These are phyloP conservation scores for Manduca sexta DNA, from an alignment of 1,140 invertebrate species.

Conservation along the genomic window DNA sequence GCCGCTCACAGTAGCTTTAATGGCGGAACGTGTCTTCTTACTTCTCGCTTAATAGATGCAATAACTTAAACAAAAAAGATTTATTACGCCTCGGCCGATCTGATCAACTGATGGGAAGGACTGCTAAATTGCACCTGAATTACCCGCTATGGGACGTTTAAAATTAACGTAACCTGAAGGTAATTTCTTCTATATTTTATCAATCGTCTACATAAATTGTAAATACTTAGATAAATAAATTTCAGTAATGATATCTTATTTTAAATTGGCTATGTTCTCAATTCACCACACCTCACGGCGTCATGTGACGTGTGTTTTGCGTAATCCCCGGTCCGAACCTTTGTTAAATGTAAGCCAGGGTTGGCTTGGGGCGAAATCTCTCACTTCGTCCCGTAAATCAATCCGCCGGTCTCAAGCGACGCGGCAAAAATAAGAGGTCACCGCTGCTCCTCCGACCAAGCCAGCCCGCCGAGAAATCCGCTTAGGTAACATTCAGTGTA, in stretches of 20 bases:
- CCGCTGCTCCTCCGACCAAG: conserved; percentile 17
- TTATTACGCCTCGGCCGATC: conserved; percentile 31
- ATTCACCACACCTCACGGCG: conserved; percentile 40
- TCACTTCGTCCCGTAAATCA: conserved; percentile 61
- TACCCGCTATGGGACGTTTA: neutral
- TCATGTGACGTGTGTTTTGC: conserved; percentile 43
- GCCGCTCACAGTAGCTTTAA: conserved; percentile 50
- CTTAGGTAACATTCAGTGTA: conserved; percentile 12
- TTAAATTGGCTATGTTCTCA: conserved; percentile 14
- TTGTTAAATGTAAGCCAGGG: conserved; percentile 48
- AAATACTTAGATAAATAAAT: too few relatives aligned
- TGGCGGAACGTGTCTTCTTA: conserved; percentile 67
- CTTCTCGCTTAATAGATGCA: conserved; percentile 66
- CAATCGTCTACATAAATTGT: too few relatives aligned
- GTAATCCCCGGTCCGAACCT: conserved; percentile 48
- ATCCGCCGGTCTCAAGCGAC: conserved; percentile 47
- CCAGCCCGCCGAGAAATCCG: conserved; percentile 36
- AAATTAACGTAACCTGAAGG: neutral
- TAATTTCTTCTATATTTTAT: too few relatives aligned
- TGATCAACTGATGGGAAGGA: conserved; percentile 12
- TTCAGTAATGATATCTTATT: too few relatives aligned
- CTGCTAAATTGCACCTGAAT: neutral
- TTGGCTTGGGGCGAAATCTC: conserved; percentile 31
- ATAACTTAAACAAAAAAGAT: conserved; percentile 67
- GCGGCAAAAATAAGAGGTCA: conserved; percentile 54